Base-by-base conservation (phyloP, 2,888 invertebrate genomes). In the Lumbricus terrestris region DNA sequence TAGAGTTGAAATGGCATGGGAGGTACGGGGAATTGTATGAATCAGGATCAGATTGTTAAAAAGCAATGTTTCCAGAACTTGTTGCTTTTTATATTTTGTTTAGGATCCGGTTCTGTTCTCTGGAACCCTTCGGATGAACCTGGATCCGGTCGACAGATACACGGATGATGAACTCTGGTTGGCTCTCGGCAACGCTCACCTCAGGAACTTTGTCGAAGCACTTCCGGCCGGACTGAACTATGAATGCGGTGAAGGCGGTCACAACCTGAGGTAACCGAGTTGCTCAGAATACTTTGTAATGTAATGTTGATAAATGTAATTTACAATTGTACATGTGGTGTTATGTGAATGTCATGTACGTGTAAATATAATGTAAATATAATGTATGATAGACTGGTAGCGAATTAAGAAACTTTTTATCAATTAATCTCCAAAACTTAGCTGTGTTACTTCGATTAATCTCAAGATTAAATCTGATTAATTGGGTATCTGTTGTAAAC, bases 51-150 rank as follows among this genome's bases (percentile, higher is more conserved):
- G n/a, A n/a, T n/a, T n/a, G n/a, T n/a, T n/a, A n/a, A n/a, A n/a
- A n/a, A n/a, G n/a, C n/a, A n/a, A n/a, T n/a, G n/a, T n/a, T n/a
- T n/a, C n/a, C n/a, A n/a, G n/a, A n/a, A n/a, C n/a, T n/a, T n/a
- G n/a, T n/a, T n/a, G 34, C 34, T 16, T 85, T 37, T 20, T 40
- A 16, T 13, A 40, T 47, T 3, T 47, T 40, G 93, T 94, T 83
- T 90, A 98, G 96, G 98, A 98, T 95, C 98, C 98, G 0, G 97
- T 98, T 89, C 96, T 98, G 91, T 98, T 98, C 95, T 97, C 98
- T n/a, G 98, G 98, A 89, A 97, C 97, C 8, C 95, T 98, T 93
- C 96, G 98, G 90, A 96, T 97, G 95, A 98, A 98, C 96, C 96
- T 98, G 92, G 98, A 98, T 96, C 98, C 98, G 11, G 98, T 98